Evolutionary conservation across 1,140 invertebrate genomes (phyloP).

Genomic region (Orussus abietinus): DNA sequence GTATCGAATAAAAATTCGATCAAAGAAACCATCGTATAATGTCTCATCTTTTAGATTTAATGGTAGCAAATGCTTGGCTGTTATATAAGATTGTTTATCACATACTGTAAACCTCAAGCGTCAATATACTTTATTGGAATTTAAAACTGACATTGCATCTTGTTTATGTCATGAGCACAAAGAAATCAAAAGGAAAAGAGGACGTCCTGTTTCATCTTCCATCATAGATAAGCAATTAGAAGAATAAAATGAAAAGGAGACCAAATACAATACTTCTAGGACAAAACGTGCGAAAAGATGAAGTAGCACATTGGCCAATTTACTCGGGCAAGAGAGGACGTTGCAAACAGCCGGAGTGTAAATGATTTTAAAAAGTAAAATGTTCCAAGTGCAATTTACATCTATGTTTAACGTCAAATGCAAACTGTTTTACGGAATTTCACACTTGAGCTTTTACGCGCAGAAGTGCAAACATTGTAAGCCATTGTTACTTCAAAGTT

Average conservation of each 20-base stretch:
- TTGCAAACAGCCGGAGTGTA: constrained; percentile 21
- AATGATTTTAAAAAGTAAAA: constrained; percentile 18
- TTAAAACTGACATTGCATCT: constrained; percentile 36
- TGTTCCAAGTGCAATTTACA: no score
- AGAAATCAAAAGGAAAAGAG: constrained; percentile 35
- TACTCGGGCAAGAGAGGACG: constrained; percentile 17
- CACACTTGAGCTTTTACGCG: no score
- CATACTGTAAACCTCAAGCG: constrained; percentile 27
- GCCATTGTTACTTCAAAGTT: constrained; percentile 11
- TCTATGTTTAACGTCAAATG: no score
- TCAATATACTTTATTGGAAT: constrained; percentile 33
- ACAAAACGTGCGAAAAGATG: constrained; percentile 19
- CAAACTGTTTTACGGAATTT: no score
- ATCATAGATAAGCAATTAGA: constrained; percentile 16
- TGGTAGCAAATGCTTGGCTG: no score
- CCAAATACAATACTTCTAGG: constrained; percentile 12
- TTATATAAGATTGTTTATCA: constrained; percentile 33
- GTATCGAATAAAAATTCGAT: no score
- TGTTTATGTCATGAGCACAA: constrained; percentile 32
- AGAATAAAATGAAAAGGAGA: constrained; percentile 13
- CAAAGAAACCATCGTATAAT: no score
- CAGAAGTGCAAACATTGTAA: no score
- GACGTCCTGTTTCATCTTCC: constrained; percentile 19
- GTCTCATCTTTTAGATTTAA: no score
- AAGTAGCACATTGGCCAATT: constrained; percentile 21